A percentile compares a stretch with the other conserved stretches of the same genome.
Conservation (phyloP, 1,140 invertebrate genomes). For the Protaetia brevitarsis region DNA sequence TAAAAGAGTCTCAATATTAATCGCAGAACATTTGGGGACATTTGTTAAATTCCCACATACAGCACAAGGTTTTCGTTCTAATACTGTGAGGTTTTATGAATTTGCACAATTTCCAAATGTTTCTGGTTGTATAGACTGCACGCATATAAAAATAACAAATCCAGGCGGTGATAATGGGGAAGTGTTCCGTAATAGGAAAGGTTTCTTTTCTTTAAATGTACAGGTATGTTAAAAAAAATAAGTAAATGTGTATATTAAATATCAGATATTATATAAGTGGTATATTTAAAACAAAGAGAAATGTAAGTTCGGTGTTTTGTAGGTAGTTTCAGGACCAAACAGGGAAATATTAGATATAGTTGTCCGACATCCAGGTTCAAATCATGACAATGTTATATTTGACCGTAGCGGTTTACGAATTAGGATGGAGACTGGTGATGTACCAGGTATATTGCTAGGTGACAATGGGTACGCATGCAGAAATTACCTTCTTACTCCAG, state of each 20-base stretch:
- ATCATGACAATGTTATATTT: constrained; percentile 1
- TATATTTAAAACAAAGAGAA: too few relatives aligned
- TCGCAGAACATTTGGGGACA: too few relatives aligned
- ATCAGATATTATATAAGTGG: too few relatives aligned
- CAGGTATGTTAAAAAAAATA: background rate
- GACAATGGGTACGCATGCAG: constrained; percentile 25
- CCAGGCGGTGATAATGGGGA: constrained; percentile 5
- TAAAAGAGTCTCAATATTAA: too few relatives aligned
- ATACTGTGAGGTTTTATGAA: constrained; percentile 20
- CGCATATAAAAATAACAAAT: background rate
- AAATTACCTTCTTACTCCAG: constrained; percentile 25
- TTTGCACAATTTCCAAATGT: background rate
- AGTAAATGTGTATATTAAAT: too few relatives aligned
- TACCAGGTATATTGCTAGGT: constrained; percentile 6
- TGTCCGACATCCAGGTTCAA: background rate
- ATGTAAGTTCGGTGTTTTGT: too few relatives aligned
- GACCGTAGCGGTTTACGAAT: background rate
- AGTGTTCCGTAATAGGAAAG: constrained; percentile 10
- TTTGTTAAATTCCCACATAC: too few relatives aligned
- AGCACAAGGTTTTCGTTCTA: too few relatives aligned
- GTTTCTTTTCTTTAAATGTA: constrained; percentile 19
- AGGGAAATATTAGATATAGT: background rate
- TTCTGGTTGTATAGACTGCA: constrained; percentile 11
- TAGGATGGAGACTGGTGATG: background rate
- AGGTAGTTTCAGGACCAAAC: background rate